phyloP scores from a whole-genome alignment of 2,888 invertebrate species.

The Fabriciana adippe region DNA sequence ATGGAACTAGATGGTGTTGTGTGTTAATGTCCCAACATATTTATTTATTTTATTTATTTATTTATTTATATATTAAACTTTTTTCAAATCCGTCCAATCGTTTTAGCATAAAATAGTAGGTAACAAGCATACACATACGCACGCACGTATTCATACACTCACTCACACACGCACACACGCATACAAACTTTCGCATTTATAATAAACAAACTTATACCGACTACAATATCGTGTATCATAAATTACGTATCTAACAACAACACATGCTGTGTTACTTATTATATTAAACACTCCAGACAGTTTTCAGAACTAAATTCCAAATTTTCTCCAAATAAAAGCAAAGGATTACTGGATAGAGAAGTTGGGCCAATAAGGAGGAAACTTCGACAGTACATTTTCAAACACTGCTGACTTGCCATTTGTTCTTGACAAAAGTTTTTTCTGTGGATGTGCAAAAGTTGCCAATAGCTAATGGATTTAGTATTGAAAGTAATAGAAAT shows the following conservation, averaged over 20 bases:
- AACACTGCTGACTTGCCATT: slow-evolving; percentile 29
- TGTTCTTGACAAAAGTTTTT: slow-evolving; percentile 23
- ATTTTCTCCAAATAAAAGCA: slow-evolving; percentile 28
- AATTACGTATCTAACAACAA: slow-evolving; percentile 10
- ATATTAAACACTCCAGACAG: slow-evolving; percentile 15
- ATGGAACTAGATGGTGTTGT: too few relatives aligned
- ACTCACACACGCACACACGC: too few relatives aligned
- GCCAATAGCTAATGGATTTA: slow-evolving; percentile 23
- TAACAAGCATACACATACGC: too few relatives aligned
- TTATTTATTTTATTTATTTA: too few relatives aligned
- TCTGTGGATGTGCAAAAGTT: slow-evolving; percentile 24
- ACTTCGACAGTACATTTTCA: slow-evolving; percentile 39
- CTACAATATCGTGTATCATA: too few relatives aligned
- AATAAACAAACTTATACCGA: too few relatives aligned
- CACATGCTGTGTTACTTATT: slow-evolving; percentile 25
- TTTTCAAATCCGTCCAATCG: too few relatives aligned
- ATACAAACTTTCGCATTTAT: too few relatives aligned
- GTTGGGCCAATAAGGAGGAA: slow-evolving; percentile 38
- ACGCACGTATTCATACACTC: too few relatives aligned
- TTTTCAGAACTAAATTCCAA: slow-evolving; percentile 5
- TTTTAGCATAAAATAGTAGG: too few relatives aligned
- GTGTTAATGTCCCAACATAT: too few relatives aligned
- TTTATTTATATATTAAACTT: too few relatives aligned
- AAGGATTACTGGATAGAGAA: slow-evolving; percentile 37
- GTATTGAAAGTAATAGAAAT: slow-evolving; percentile 12